Base-by-base conservation (phyloP, 2,797 vertebrate genomes). In the Chrosomus eos region DNA sequence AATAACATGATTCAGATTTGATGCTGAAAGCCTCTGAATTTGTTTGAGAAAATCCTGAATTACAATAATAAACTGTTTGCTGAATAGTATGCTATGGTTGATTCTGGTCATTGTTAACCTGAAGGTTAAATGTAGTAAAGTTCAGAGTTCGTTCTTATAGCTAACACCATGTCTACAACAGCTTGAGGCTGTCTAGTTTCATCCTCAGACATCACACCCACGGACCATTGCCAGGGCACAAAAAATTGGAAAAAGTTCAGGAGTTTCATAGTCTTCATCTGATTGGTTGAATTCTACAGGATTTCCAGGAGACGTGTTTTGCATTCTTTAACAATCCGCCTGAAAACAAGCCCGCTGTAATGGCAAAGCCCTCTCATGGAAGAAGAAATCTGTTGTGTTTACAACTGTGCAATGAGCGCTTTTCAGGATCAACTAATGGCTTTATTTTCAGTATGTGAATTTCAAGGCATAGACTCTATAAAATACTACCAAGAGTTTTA, bases 111-210 rank as follows among this genome's bases (percentile, higher is more conserved):
- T 21, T 75, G 43, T 75, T 75, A 66, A 33, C 62, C 26, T 23
- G 28, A 67, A 80, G 62, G 40, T 80, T 80, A 80, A 48, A 21
- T 4, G 62, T 51, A 48, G 19, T 74, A 38, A 75, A 51, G 70
- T 62, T 43, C 80, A 73, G 36, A 64, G 80, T 73, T 82, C 5
- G 10, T 9, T 23, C 80, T 82, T 62, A 58, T 38, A 45, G 38
- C 40, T 80, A 23, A 62, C 60, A 62, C 26, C 13, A 14, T 62
- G 26, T 62, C 60, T 58, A 60, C 11, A 62, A 62, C 60, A 62
- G 26, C 26, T 62, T 62, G 26, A 62, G 26, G 60, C 26, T 3
- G 13, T 62, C 60, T 62, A 28, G 2, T 62, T 62, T 60, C n/a
- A 60, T 26, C 10, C 11, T 62, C n/a, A 28, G n/a, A 60, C 5